phyloP scores from a whole-genome alignment of 2,888 invertebrate genomes.

The Dendrolimus houi region DNA sequence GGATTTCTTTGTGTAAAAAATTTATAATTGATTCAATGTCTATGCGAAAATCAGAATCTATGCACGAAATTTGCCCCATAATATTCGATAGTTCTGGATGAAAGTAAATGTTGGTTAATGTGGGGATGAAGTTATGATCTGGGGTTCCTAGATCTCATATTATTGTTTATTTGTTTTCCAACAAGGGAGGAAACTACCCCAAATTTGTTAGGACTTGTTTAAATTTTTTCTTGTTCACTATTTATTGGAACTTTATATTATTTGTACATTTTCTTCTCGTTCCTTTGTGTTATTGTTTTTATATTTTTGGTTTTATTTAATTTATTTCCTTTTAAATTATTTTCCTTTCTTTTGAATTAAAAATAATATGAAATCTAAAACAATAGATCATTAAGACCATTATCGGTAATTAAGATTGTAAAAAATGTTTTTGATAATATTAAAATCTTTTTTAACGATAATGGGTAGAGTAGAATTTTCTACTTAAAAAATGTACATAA shows the following conservation, averaged over 20 bases:
- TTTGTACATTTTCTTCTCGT: background rate
- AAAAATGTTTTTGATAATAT: background rate
- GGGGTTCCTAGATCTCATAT: background rate
- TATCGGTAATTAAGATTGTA: background rate
- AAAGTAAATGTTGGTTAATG: background rate
- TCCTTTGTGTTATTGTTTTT: background rate
- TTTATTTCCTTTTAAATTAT: background rate
- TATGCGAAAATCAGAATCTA: no score
- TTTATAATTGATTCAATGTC: no score
- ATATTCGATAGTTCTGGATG: constrained; percentile 13
- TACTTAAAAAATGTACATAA: constrained; percentile 10
- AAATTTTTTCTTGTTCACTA: background rate
- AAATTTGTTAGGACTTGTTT: background rate
- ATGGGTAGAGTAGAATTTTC: constrained; percentile 1
- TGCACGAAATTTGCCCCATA: no score
- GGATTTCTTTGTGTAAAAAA: no score
- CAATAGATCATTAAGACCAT: background rate
- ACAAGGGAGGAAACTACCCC: background rate
- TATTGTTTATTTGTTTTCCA: background rate
- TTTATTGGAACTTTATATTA: background rate
- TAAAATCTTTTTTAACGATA: background rate
- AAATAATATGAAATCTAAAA: background rate
- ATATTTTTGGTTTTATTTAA: background rate
- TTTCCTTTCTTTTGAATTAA: background rate
- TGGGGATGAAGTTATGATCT: background rate